Evolutionary conservation across 2,797 vertebrate genomes (phyloP).

Genomic region (Alectoris magna): DNA sequence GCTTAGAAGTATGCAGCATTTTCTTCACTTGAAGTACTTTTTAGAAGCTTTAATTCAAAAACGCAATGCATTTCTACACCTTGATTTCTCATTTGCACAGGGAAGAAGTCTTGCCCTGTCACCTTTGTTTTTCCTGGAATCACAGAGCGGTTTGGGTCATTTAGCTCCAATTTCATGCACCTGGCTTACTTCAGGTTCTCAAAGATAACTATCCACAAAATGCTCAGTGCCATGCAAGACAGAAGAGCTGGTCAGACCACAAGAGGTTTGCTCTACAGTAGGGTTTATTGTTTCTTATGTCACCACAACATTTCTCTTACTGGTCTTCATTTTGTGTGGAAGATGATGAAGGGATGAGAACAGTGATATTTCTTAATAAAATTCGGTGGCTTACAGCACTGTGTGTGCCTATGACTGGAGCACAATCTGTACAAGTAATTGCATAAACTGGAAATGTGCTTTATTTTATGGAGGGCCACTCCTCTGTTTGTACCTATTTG

Average conservation of each 20-base stretch:
- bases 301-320: background rate
- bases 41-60: background rate
- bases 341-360: background rate
- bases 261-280: background rate
- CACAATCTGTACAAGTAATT: background rate
- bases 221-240: background rate
- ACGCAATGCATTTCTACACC: background rate
- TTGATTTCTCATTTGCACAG: background rate
- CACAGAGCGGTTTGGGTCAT: no score
- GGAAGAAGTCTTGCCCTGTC: background rate
- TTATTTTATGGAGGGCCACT: background rate
- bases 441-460: background rate
- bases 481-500: background rate
- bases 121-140: background rate
- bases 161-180: background rate
- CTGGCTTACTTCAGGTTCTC: background rate
- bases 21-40: background rate
- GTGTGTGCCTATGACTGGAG: rapidly evolving
- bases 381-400: background rate
- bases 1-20: background rate
- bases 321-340: background rate
- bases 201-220: background rate
- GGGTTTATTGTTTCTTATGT: background rate
- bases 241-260: background rate
- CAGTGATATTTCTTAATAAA: background rate